Evolutionary conservation across 1,140 invertebrate species (phyloP).

Genomic region (Caligus rogercresseyi): DNA sequence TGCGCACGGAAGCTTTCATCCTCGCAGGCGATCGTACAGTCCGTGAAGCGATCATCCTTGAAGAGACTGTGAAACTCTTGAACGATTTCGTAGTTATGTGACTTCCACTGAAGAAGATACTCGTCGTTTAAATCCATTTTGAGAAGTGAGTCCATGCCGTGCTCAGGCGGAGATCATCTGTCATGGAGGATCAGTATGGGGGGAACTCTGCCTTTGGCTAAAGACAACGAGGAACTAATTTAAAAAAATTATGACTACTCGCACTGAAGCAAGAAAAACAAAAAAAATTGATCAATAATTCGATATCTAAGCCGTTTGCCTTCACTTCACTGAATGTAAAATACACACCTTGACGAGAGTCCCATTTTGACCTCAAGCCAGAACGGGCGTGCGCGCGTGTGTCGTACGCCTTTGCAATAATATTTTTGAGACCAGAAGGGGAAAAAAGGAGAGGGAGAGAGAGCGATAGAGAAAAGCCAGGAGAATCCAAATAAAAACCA

Average conservation of each 20-base stretch:
- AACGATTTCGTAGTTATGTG: neutral
- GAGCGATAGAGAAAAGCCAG: too few relatives aligned
- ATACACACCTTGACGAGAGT: too few relatives aligned
- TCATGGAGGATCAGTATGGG: neutral
- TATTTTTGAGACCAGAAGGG: too few relatives aligned
- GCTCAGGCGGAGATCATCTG: too few relatives aligned
- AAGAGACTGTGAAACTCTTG: neutral
- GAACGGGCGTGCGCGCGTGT: neutral
- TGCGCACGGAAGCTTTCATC: slow-evolving; percentile 18
- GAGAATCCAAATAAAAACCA: neutral
- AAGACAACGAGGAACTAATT: neutral
- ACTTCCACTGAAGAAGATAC: slow-evolving; percentile 7
- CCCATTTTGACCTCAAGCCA: neutral
- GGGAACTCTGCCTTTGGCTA: neutral
- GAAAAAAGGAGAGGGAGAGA: too few relatives aligned
- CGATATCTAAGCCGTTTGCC: neutral
- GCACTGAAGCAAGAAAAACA: neutral
- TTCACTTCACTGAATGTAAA: neutral
- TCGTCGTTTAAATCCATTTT: slow-evolving; percentile 1
- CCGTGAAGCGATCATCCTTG: slow-evolving; percentile 17
- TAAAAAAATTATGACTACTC: neutral
- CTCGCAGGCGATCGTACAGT: slow-evolving; percentile 7
- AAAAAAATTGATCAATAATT: neutral
- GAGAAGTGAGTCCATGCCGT: neutral
- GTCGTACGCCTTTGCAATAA: too few relatives aligned